Percentiles rank a stretch among this genome's conserved stretches.
Conservation (phyloP, 64 coral and sea anemone species). For the Astreopora myriophthalma region DNA sequence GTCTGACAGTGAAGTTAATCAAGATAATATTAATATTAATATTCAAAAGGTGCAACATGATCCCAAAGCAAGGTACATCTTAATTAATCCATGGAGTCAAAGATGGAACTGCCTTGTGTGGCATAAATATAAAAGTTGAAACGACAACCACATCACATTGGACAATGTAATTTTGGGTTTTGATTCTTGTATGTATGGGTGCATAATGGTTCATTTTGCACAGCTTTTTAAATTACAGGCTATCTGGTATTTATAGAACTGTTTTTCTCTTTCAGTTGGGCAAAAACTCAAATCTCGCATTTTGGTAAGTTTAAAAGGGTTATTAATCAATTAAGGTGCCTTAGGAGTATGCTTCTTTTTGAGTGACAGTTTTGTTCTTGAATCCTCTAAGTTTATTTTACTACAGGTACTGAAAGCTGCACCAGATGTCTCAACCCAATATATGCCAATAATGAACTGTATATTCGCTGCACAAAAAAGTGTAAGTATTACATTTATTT, state of each 20-base stretch:
- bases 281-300: constrained; percentile 86
- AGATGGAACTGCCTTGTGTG: not conserved
- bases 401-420: constrained; percentile 87
- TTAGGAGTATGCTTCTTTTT: no score
- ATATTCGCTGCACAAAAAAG: constrained; percentile 99
- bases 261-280: constrained; percentile 71
- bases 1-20: no score
- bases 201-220: no score
- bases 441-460: constrained; percentile 98
- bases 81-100: not conserved
- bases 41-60: no score
- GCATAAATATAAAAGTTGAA: no score
- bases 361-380: not conserved
- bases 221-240: not conserved
- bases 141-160: not conserved
- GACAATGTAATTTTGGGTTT: not conserved
- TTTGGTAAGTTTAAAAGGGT: constrained; percentile 61
- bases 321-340: no score
- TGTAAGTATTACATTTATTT: constrained; percentile 66
- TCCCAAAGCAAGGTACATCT: not conserved
- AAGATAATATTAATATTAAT: no score
- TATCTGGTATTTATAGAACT: no score
- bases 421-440: constrained; percentile 91
- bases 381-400: not conserved
- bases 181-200: no score